phyloP scores from a whole-genome alignment of 2,888 invertebrate species.

The Hirtodrosophila histrioides region DNA sequence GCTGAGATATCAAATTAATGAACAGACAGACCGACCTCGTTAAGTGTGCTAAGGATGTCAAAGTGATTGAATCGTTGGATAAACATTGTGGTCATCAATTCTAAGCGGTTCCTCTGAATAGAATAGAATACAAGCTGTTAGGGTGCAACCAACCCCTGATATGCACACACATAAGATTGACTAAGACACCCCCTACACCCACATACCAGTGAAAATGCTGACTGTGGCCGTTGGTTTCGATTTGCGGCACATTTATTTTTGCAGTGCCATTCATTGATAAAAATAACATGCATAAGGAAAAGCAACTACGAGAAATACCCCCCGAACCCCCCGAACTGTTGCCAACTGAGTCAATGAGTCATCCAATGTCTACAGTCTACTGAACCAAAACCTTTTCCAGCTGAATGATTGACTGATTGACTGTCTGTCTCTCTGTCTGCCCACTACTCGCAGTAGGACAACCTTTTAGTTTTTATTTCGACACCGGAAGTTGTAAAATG shows the following conservation, averaged over 20 bases:
- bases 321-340: slow-evolving; percentile 1
- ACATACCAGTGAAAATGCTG: slow-evolving; percentile 21
- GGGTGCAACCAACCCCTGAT: slow-evolving; percentile 42
- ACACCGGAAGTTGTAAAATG: slow-evolving; percentile 36
- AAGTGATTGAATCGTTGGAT: slow-evolving; percentile 36
- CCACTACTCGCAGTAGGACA: not conserved
- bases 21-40: slow-evolving; percentile 9
- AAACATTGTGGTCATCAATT: slow-evolving; percentile 46
- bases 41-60: slow-evolving; percentile 29
- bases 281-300: slow-evolving; percentile 29
- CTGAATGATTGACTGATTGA: slow-evolving; percentile 12
- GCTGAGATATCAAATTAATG: slow-evolving; percentile 37
- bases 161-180: slow-evolving; percentile 4
- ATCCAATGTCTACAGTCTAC: slow-evolving; percentile 26
- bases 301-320: slow-evolving; percentile 14
- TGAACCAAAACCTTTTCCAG: slow-evolving; percentile 9
- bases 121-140: slow-evolving; percentile 16
- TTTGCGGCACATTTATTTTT: slow-evolving; percentile 48
- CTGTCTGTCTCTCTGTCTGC: not conserved
- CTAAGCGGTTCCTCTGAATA: slow-evolving; percentile 24
- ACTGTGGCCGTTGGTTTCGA: slow-evolving; percentile 24
- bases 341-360: slow-evolving; percentile 41
- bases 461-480: slow-evolving; percentile 6
- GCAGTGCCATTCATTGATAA: slow-evolving; percentile 40
- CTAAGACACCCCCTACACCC: slow-evolving; percentile 14